A percentile compares a stretch with the other conserved stretches of the same genome.
phyloP scores from a whole-genome alignment of 2,113 vertebrate genomes.

The Beaufortia kweichowensis region DNA sequence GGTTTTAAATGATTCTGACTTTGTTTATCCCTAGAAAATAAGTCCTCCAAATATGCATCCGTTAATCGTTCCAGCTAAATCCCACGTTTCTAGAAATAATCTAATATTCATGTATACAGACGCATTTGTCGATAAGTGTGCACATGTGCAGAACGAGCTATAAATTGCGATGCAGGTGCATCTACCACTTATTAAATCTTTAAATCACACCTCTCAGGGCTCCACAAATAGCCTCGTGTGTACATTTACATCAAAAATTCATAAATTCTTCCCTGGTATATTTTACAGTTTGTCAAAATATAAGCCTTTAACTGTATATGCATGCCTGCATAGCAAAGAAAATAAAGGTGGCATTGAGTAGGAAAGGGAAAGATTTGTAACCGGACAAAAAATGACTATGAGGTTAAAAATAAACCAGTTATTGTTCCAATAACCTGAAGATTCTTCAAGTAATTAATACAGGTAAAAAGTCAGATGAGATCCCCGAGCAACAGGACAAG shows the following conservation, averaged over 20 bases:
- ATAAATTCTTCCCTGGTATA: slow-evolving; percentile 32
- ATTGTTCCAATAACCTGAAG: slow-evolving; percentile 31
- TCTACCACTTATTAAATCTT: slow-evolving; percentile 14
- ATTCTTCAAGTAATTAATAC: slow-evolving; percentile 13
- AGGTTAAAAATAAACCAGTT: slow-evolving; percentile 33
- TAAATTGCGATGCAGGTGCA: neutral
- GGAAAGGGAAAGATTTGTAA: slow-evolving; percentile 39
- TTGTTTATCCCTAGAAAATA: neutral
- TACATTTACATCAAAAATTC: slow-evolving; percentile 7
- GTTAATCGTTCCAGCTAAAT: too few relatives aligned
- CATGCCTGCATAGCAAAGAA: neutral
- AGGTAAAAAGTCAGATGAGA: slow-evolving; percentile 33
- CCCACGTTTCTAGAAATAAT: neutral
- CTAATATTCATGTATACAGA: too few relatives aligned
- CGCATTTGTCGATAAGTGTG: neutral
- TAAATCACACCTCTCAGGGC: slow-evolving; percentile 16
- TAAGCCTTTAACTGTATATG: slow-evolving; percentile 30
- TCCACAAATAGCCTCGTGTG: slow-evolving; percentile 6
- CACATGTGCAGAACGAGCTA: neutral
- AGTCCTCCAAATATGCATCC: neutral
- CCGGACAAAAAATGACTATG: slow-evolving; percentile 39
- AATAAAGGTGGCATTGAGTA: slow-evolving; percentile 18
- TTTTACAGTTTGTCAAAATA: slow-evolving; percentile 29
- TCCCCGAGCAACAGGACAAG: slow-evolving; percentile 34
- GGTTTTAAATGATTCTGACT: neutral